These are phyloP conservation scores for Drosophila bunnanda DNA, from an alignment of 2,888 invertebrate species.

Conservation along the genomic window DNA sequence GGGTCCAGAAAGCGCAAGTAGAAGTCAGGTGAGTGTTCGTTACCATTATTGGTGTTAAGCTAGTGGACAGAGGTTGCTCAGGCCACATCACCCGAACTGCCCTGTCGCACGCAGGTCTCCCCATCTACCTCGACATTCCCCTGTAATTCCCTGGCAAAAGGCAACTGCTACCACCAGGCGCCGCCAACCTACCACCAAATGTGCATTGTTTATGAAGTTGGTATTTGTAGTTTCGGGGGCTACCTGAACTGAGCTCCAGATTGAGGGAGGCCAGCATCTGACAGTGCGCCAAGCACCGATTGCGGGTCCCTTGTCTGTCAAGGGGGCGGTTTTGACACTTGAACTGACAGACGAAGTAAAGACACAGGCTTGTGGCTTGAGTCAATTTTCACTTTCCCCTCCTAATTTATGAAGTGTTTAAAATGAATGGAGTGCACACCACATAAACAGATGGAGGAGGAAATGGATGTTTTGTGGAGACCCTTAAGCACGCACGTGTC, in stretches of 20 bases:
- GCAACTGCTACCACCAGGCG: not conserved
- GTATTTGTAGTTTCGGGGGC: not conserved
- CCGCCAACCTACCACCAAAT: not conserved
- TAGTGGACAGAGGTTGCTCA: not conserved
- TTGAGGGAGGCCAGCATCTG: slow-evolving; percentile 14
- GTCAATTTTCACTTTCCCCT: slow-evolving; percentile 6
- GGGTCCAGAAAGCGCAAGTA: slow-evolving; percentile 47
- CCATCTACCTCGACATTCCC: not conserved
- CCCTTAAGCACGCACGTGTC: slow-evolving; percentile 53
- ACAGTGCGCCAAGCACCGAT: not conserved
- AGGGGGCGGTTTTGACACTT: slow-evolving; percentile 1
- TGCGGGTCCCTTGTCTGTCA: slow-evolving; percentile 61
- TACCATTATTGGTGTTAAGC: not conserved
- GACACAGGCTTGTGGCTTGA: slow-evolving; percentile 4
- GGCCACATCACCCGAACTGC: not conserved
- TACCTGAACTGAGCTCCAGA: slow-evolving; percentile 1
- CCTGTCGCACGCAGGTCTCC: not conserved
- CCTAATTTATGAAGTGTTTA: slow-evolving; percentile 20
- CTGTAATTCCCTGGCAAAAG: slow-evolving; percentile 1
- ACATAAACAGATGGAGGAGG: not conserved
- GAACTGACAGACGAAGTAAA: slow-evolving; percentile 32
- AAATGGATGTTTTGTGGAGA: slow-evolving; percentile 12
- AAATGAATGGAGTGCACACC: not conserved
- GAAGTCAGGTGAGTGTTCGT: not conserved
- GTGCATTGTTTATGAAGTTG: not conserved